A percentile compares a stretch with the other conserved stretches of the same genome.
These are phyloP conservation scores for Amazona vittata DNA, from an alignment of 2,113 vertebrate genomes.

Conservation along the genomic window DNA sequence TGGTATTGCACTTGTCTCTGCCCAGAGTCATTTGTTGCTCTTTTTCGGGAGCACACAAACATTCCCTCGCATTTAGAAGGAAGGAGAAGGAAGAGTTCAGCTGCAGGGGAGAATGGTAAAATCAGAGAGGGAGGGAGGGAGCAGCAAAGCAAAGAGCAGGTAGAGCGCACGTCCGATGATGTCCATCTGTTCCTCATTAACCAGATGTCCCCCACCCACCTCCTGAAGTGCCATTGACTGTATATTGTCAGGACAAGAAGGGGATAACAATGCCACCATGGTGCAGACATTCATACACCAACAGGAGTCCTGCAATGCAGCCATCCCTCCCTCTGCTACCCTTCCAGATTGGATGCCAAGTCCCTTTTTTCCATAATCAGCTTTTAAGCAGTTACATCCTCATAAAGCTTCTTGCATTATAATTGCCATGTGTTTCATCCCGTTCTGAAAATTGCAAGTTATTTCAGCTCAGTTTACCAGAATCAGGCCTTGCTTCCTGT, in stretches of 20 bases:
- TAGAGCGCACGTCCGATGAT: conserved; percentile 8
- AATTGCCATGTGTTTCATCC: conserved; percentile 59
- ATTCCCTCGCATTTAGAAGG: background rate
- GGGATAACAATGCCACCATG: conserved; percentile 60
- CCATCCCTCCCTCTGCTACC: conserved; percentile 42
- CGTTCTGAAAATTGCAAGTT: conserved; percentile 28
- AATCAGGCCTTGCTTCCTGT: conserved; percentile 33
- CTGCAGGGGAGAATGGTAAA: background rate
- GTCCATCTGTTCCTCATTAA: conserved; percentile 73
- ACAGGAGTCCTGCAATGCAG: conserved; percentile 60
- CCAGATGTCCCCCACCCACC: conserved; percentile 71
- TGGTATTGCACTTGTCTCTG: background rate
- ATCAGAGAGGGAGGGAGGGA: conserved; percentile 31
- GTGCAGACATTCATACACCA: conserved; percentile 51
- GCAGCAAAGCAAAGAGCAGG: conserved; percentile 14
- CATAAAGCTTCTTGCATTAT: conserved; percentile 34
- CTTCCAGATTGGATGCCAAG: conserved; percentile 47
- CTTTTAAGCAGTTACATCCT: conserved; percentile 63
- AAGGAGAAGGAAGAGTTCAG: conserved; percentile 9
- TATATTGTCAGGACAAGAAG: conserved; percentile 54
- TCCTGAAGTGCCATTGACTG: conserved; percentile 69
- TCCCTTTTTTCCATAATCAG: conserved; percentile 53
- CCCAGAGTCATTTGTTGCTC: background rate
- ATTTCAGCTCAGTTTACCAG: conserved; percentile 13
- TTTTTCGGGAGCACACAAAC: background rate